Percentiles rank a stretch among this genome's conserved stretches.
phyloP scores from a whole-genome alignment of 2,797 vertebrate species.

The Enteromius argenteus region DNA sequence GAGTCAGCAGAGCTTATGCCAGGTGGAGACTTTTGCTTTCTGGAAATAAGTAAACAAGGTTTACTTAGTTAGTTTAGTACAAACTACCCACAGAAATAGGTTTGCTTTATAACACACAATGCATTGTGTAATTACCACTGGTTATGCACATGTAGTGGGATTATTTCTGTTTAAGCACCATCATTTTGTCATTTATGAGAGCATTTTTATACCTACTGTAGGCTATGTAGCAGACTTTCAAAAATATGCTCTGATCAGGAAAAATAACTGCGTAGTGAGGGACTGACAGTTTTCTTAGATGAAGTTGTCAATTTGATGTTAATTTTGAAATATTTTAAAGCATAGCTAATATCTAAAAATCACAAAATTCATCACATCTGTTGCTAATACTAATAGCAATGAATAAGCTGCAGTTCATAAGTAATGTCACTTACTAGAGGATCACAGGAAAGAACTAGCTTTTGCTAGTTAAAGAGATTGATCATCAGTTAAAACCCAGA shows the following conservation, averaged over 20 bases:
- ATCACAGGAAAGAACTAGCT: background rate
- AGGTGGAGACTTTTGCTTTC: conserved; percentile 45
- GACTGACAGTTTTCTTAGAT: background rate
- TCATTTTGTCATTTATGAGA: background rate
- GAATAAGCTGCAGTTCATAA: background rate
- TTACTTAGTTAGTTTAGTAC: conserved; percentile 1
- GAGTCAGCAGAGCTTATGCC: conserved; percentile 53
- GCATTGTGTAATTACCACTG: background rate
- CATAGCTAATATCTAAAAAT: background rate
- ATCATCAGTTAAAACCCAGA: background rate
- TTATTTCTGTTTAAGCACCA: background rate
- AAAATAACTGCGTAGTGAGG: background rate
- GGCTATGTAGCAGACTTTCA: background rate
- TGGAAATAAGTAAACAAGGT: conserved; percentile 15
- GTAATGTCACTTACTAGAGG: background rate
- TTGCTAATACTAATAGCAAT: background rate
- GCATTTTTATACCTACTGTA: background rate
- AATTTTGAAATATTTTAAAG: background rate
- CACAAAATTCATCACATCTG: background rate
- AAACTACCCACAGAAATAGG: conserved; percentile 12
- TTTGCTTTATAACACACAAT: background rate
- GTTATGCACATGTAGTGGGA: background rate
- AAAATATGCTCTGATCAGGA: background rate
- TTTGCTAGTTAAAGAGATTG: background rate
- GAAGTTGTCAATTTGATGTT: background rate